A percentile compares a stretch with the other conserved stretches of the same genome.
phyloP scores from a whole-genome alignment of 2,113 vertebrate species.

The Tachycineta bicolor region DNA sequence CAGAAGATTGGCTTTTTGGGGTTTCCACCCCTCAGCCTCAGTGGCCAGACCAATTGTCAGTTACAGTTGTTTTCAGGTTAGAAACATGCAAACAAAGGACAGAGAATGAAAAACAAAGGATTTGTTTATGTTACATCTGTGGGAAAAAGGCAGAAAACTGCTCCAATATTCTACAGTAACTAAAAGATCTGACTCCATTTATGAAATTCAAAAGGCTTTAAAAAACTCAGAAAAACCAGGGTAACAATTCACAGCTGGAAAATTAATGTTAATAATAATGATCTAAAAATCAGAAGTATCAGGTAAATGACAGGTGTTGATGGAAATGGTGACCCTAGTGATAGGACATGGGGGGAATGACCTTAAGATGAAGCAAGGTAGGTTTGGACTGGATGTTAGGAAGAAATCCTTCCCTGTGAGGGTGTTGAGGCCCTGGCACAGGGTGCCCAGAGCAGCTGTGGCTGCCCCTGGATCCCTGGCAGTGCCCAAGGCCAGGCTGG shows the following conservation, averaged over 20 bases:
- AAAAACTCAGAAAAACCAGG: no score
- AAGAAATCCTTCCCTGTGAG: background rate
- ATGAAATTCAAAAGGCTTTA: no score
- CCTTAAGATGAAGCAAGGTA: background rate
- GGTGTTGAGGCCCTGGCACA: accelerated
- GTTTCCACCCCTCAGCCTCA: no score
- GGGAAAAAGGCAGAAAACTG: no score
- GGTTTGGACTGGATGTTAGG: background rate
- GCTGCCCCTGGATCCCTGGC: background rate
- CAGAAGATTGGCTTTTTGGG: no score
- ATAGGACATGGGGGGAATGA: background rate
- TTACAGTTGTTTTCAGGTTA: no score
- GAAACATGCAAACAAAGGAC: no score
- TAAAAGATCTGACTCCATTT: no score
- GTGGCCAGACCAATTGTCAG: no score
- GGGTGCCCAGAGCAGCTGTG: background rate
- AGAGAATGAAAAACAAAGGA: no score
- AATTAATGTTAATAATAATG: background rate
- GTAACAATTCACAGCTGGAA: background rate
- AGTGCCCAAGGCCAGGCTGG: background rate
- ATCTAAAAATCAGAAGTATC: background rate
- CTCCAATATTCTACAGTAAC: no score
- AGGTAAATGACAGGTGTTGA: background rate
- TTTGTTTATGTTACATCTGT: no score
- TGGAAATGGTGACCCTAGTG: background rate